These are phyloP conservation scores for Netelia inedita DNA, from an alignment of 2,888 invertebrate genomes.

Conservation along the genomic window DNA sequence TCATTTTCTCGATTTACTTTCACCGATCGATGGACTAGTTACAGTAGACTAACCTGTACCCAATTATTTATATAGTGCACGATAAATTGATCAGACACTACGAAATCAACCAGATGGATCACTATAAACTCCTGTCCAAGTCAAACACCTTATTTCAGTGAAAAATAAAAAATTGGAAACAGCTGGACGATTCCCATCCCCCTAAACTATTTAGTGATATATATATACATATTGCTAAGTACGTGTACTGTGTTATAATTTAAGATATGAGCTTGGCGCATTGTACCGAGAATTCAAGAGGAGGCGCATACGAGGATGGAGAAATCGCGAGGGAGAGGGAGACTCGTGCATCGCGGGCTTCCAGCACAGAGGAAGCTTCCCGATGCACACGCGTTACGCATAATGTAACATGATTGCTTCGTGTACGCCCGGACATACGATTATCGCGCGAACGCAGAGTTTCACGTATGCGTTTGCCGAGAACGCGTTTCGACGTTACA, in stretches of 20 bases:
- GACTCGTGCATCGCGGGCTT: conserved; percentile 11
- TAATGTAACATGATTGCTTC: conserved; percentile 82
- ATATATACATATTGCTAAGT: neutral
- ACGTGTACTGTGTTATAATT: conserved; percentile 12
- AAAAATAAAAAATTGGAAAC: too few relatives aligned
- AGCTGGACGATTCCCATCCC: too few relatives aligned
- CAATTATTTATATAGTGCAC: too few relatives aligned
- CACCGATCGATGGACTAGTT: too few relatives aligned
- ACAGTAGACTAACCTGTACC: too few relatives aligned
- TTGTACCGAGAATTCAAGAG: conserved; percentile 9
- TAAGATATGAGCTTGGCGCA: neutral
- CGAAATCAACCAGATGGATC: too few relatives aligned
- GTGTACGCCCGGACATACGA: conserved; percentile 79
- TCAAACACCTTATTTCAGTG: too few relatives aligned
- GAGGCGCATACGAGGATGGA: conserved; percentile 17
- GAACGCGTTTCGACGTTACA: conserved; percentile 61
- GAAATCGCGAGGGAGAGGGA: conserved; percentile 33
- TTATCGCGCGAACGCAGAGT: conserved; percentile 75
- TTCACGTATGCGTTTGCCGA: conserved; percentile 70
- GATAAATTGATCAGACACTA: too few relatives aligned
- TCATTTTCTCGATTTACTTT: too few relatives aligned
- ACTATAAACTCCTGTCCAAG: too few relatives aligned
- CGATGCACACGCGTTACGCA: conserved; percentile 77
- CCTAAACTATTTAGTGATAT: too few relatives aligned
- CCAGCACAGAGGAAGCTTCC: conserved; percentile 44